Evolutionary conservation across 2,797 vertebrate species (phyloP).

Genomic region (Periparus ater): DNA sequence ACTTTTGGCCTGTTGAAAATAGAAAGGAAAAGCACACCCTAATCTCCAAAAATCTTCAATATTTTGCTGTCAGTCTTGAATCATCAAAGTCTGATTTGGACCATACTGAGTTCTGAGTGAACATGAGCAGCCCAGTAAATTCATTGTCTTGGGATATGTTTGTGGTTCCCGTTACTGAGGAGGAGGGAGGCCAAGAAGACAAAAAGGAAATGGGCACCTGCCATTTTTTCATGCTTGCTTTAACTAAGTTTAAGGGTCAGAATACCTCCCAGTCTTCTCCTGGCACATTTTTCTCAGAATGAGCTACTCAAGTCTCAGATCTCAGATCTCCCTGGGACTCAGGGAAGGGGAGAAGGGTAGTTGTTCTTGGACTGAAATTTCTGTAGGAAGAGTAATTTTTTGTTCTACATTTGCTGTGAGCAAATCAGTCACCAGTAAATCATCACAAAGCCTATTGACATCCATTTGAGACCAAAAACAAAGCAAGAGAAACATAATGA

Average conservation of each 20-base stretch:
- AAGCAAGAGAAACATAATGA: neutral
- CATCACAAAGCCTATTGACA: neutral
- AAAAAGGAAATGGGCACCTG: neutral
- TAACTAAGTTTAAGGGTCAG: neutral
- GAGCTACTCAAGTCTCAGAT: neutral
- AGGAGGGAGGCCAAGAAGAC: too few relatives aligned
- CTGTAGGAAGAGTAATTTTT: neutral
- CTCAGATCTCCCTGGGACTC: neutral
- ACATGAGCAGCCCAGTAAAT: neutral
- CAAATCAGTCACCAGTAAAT: neutral
- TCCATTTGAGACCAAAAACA: neutral
- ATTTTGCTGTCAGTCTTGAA: neutral
- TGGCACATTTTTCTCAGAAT: neutral
- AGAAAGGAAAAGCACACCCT: neutral
- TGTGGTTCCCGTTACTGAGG: neutral
- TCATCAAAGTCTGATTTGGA: neutral
- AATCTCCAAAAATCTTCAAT: neutral
- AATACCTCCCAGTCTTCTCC: neutral
- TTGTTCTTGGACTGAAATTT: neutral
- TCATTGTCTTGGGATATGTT: neutral
- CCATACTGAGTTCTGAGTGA: neutral
- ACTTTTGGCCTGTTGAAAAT: neutral
- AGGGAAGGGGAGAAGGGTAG: neutral
- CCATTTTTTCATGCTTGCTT: neutral
- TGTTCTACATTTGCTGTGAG: neutral